Evolutionary conservation across 2,888 invertebrate genomes (phyloP).

Genomic region (Melieria picta): DNA sequence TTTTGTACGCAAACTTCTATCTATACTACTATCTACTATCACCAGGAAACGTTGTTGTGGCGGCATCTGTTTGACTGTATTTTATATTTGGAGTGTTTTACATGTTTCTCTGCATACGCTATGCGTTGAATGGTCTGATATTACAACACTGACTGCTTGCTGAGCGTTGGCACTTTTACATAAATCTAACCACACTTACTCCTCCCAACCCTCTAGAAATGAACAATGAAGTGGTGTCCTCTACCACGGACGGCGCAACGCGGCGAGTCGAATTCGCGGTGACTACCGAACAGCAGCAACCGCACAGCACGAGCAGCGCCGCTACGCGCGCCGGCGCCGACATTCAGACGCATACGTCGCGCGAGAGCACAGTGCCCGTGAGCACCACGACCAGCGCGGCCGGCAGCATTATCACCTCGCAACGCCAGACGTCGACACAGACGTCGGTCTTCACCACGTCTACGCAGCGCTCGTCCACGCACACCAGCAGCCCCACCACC

Average conservation of each 20-base stretch:
- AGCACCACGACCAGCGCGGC: slow-evolving; percentile 42
- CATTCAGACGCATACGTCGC: slow-evolving; percentile 48
- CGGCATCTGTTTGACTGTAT: too few species aligned
- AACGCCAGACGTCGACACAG: slow-evolving; percentile 43
- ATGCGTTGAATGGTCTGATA: too few species aligned
- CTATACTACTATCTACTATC: too few species aligned
- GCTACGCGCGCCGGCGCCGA: slow-evolving; percentile 45
- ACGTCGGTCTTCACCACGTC: slow-evolving; percentile 48
- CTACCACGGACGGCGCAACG: slow-evolving; percentile 49
- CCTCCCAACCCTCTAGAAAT: slow-evolving; percentile 52
- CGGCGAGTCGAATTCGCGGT: slow-evolving; percentile 55
- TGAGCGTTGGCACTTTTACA: neutral
- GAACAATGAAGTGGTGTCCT: slow-evolving; percentile 50
- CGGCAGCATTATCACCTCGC: slow-evolving; percentile 37
- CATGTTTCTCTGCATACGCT: too few species aligned
- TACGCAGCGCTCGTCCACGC: slow-evolving; percentile 49
- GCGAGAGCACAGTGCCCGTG: slow-evolving; percentile 51
- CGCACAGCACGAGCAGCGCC: slow-evolving; percentile 59
- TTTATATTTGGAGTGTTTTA: too few species aligned
- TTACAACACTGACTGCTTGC: slow-evolving; percentile 30
- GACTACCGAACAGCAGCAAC: slow-evolving; percentile 68
- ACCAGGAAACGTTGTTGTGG: too few species aligned
- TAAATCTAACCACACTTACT: neutral
- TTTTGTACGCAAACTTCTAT: too few species aligned
- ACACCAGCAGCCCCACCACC: slow-evolving; percentile 55